Base-by-base conservation (phyloP, 2,113 vertebrate species). In the Oncorhynchus nerka region DNA sequence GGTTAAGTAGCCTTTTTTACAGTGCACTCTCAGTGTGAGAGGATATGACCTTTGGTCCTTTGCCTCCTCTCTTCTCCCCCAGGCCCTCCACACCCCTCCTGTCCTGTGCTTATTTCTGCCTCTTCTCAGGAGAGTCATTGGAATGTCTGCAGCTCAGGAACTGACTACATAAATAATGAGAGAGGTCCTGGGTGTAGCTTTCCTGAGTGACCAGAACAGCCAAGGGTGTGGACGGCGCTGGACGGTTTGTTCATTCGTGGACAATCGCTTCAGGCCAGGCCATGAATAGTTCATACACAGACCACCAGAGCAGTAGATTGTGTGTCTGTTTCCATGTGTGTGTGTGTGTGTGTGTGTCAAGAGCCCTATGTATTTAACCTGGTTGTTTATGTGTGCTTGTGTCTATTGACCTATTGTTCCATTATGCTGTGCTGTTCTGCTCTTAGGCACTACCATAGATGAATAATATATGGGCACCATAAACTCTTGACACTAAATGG, bases 161-260 rank as follows among this genome's bases (percentile, higher is more conserved):
- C 78, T 66, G 57, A 82, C 80, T 86, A 89, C 90, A 92, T 91
- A 93, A 92, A 91, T 91, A 91, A 89, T 87, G 82, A 84, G 80
- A 22, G 82, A 86, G 79, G 79, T 90, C 78, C 84, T 88, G 89
- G 90, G 92, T 84, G 91, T 91, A 87, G 80, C 84, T 91, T 93
- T 92, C 92, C 88, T 89, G 90, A 89, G 86, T 81, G 84, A 78
- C 84, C 80, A 12, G 61, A 55, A 55, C 13, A 12, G 61, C 51
- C 70, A 71, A 79, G 90, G 89, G 89, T 84, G 91, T 85, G 85
- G 82, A 82, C 67, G 6, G 67, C 51, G 4, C 51, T 69, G 34
- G 32, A 69, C 34, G 6, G 55, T 4, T 76, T 74, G 55, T 81
- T 85, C 83, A 77, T 85, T 78, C 71, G 68, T 73, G 78, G 88